These are phyloP conservation scores for Drosophila tani DNA, from an alignment of 1,140 invertebrate genomes.

Conservation along the genomic window DNA sequence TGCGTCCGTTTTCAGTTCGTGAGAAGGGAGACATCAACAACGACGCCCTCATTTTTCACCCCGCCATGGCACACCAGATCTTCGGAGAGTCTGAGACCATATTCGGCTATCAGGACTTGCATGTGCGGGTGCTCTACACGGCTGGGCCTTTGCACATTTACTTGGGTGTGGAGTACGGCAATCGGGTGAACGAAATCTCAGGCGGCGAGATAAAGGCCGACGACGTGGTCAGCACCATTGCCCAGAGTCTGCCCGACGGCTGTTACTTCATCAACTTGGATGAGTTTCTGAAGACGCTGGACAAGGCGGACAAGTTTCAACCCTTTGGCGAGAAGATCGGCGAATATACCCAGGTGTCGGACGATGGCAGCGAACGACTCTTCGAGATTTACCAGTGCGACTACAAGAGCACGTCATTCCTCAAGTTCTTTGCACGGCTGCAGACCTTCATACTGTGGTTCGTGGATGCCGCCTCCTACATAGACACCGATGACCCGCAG, in stretches of 20 bases:
- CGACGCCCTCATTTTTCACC: conserved; percentile 90
- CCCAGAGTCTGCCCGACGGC: conserved; percentile 86
- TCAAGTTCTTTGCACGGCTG: conserved; percentile 92
- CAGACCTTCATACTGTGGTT: conserved; percentile 98
- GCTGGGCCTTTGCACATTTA: conserved; percentile 92
- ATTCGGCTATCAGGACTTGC: conserved; percentile 95
- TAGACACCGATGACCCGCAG: conserved; percentile 96
- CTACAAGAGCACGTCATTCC: conserved; percentile 89
- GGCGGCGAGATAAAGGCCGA: conserved; percentile 90
- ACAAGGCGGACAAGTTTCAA: conserved; percentile 82
- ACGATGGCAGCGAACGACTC: conserved; percentile 86
- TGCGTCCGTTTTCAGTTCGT: conserved; percentile 86
- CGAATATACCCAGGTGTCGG: conserved; percentile 80
- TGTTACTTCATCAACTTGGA: conserved; percentile 83
- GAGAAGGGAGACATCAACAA: conserved; percentile 89
- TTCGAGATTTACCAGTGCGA: conserved; percentile 94
- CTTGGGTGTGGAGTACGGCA: conserved; percentile 85
- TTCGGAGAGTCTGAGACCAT: conserved; percentile 97
- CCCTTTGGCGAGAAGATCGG: conserved; percentile 85
- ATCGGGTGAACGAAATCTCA: conserved; percentile 75
- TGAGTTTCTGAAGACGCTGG: conserved; percentile 81
- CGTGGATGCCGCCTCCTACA: conserved; percentile 96
- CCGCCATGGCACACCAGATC: conserved; percentile 97
- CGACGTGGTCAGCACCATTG: conserved; percentile 90
- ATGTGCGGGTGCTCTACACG: conserved; percentile 92